Evolutionary conservation across 1,140 invertebrate genomes (phyloP).

Genomic region (Listronotus oregonensis): DNA sequence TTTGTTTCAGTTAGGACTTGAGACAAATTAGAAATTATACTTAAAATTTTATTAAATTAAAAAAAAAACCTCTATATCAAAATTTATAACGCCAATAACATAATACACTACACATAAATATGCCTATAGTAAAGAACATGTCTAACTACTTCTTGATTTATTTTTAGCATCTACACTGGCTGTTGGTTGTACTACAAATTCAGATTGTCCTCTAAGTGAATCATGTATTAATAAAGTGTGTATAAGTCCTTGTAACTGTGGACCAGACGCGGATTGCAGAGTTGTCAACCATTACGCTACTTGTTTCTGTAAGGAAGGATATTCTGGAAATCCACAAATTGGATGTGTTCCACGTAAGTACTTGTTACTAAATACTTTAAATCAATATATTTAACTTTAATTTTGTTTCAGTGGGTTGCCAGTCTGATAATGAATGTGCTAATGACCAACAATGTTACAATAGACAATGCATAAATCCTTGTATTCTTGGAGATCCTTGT

Average conservation of each 20-base stretch:
- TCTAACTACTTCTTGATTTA: background rate
- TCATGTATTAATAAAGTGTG: constrained; percentile 80
- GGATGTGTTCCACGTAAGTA: constrained; percentile 74
- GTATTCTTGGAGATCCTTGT: constrained; percentile 77
- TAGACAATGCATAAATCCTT: constrained; percentile 78
- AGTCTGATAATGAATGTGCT: constrained; percentile 78
- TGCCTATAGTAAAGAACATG: too few relatives aligned
- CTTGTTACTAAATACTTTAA: background rate
- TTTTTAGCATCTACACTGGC: constrained; percentile 60
- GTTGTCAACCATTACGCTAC: constrained; percentile 81
- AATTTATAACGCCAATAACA: too few relatives aligned
- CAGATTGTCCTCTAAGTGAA: constrained; percentile 77
- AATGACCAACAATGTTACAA: constrained; percentile 81
- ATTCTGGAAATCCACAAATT: constrained; percentile 81
- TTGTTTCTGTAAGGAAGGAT: constrained; percentile 77
- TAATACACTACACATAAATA: too few relatives aligned
- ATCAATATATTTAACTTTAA: background rate
- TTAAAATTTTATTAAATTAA: too few relatives aligned
- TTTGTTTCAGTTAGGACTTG: too few relatives aligned
- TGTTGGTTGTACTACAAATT: constrained; percentile 75
- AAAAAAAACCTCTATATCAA: too few relatives aligned
- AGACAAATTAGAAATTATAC: too few relatives aligned
- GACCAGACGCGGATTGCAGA: constrained; percentile 77
- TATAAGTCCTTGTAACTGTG: constrained; percentile 83
- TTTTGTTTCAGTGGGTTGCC: constrained; percentile 60